Percentiles rank a stretch among this genome's conserved stretches.
phyloP scores from a whole-genome alignment of 2,888 invertebrate species.

The Sinhomidia bicolor region DNA sequence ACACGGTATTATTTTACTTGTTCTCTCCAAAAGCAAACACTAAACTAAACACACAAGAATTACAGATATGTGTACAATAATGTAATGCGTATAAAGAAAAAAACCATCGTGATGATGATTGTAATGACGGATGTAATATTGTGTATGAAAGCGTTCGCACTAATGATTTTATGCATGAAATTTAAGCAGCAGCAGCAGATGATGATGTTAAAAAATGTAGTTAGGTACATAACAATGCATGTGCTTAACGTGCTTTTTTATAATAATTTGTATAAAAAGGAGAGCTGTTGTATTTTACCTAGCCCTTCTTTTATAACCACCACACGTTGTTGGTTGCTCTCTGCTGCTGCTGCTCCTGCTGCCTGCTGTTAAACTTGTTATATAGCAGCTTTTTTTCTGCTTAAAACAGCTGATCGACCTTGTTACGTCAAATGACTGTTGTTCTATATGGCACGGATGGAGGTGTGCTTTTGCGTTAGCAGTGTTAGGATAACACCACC shows the following conservation, averaged over 20 bases:
- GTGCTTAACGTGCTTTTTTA: neutral
- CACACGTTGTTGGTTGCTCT: neutral
- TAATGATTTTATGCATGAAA: neutral
- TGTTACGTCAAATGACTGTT: conserved; percentile 63
- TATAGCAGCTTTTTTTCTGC: neutral
- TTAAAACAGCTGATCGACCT: conserved; percentile 72
- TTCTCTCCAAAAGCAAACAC: too few relatives aligned
- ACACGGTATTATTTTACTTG: too few relatives aligned
- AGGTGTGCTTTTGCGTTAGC: too few relatives aligned
- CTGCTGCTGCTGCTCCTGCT: neutral
- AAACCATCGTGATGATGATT: too few relatives aligned
- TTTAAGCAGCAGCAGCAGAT: neutral
- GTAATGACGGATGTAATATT: too few relatives aligned
- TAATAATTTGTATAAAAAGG: neutral
- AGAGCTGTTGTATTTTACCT: too few relatives aligned
- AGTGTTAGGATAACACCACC: neutral
- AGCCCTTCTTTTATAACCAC: neutral
- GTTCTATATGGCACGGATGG: too few relatives aligned
- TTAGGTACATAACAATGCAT: conserved; percentile 10
- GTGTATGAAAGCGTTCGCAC: too few relatives aligned
- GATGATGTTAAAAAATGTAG: too few relatives aligned
- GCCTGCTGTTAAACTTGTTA: neutral
- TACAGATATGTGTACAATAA: too few relatives aligned
- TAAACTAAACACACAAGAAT: too few relatives aligned
- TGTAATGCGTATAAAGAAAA: too few relatives aligned